A percentile compares a stretch with the other conserved stretches of the same genome.
Conservation (phyloP, 2,113 vertebrate genomes). For the Myiagra hebetior region DNA sequence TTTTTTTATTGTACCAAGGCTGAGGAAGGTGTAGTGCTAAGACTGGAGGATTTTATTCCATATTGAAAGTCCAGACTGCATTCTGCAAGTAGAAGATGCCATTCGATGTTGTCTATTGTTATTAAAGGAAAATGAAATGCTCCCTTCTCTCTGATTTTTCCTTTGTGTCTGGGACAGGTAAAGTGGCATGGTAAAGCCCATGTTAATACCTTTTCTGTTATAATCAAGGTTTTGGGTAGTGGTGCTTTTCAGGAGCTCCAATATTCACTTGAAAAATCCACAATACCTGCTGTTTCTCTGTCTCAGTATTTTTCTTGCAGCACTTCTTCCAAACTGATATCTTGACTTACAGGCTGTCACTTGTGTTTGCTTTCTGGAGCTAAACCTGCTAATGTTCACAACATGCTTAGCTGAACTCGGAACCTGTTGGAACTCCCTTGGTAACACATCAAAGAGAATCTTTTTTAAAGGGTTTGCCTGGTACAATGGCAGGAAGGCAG, state of each 20-base stretch:
- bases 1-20: rapidly evolving
- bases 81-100: not conserved
- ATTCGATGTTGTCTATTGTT: not conserved
- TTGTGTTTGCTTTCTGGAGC: not conserved
- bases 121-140: not conserved
- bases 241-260: not conserved
- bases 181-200: not conserved
- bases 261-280: not conserved
- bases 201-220: not conserved
- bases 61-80: not conserved
- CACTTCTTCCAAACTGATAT: not conserved
- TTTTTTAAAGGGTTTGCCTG: not conserved
- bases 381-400: not conserved
- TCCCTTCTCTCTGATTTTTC: not conserved
- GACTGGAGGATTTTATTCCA: not conserved
- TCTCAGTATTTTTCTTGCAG: not conserved
- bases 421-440: not conserved
- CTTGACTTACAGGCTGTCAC: not conserved
- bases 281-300: not conserved
- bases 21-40: not conserved
- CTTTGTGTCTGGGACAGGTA: not conserved
- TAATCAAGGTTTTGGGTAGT: not conserved
- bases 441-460: not conserved
- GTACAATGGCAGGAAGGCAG: not conserved
- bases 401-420: not conserved